Evolutionary conservation across 2,113 vertebrate genomes (phyloP), one percentile per base, ranked within the genome.

Genomic region (Pseudopipra pipra): DNA sequence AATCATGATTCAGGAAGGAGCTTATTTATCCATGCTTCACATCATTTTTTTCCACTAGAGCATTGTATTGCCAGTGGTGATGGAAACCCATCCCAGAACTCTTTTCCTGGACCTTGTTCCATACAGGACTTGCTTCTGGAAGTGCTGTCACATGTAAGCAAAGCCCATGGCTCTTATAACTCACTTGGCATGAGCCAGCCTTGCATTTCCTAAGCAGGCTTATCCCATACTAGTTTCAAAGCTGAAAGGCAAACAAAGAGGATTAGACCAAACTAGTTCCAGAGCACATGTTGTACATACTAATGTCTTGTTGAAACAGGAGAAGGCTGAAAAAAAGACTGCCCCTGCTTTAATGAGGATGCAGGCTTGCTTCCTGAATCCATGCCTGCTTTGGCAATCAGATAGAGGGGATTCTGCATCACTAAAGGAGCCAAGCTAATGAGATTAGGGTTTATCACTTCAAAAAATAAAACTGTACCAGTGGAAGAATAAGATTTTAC

Each of bases 241-340:
- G 54, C 89, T 72, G 86, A n/a, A 92, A 78, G 68, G 47, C 66
- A 86, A 83, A 82, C 31, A 87, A 81, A 92, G 83, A 74, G 73
- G 95, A 96, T 95, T 96, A 94, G 73, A 16, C 27, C 90, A 76
- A 90, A 83, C 49, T 63, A 62, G 43, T 25, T 92, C 55, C 93
- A 92, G 54, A 44, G 87, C 73, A 35, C 71, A 28, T 15, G 0
- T 5, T n/a, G 90, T 21, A 86, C 86, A 83, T 95, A 65, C 79
- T 95, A 75, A 94, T 86, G 82, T 80, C 87, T 68, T 75, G 44
- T 25, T n/a, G 85, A 55, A 95, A 81, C 22, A 52, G 86, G 67
- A 90, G 83, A 31, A 41, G 66, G 62, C 75, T 79, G 67, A 37
- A 56, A 54, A 62, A 81, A 76, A 7, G 43, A 3, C 72, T 61